Base-by-base conservation (phyloP, 2,113 vertebrate genomes). In the Melanocharis versteri region DNA sequence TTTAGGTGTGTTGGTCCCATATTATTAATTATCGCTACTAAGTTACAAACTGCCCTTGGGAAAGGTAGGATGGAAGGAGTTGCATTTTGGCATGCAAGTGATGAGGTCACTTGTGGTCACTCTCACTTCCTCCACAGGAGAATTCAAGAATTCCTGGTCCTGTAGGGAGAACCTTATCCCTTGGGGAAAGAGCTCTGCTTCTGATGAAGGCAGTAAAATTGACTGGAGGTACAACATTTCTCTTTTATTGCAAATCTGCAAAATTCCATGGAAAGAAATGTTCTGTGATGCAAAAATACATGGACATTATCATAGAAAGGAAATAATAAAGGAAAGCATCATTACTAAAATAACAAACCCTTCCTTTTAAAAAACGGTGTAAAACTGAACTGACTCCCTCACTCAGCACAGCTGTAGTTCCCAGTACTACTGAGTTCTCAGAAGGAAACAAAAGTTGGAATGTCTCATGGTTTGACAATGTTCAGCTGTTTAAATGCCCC, bases 401-500 rank as follows among this genome's bases (percentile, higher is more conserved):
- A 31, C 17, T 57, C 40, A 76, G 48, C 66, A 83, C 90, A 97
- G 78, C 70, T 96, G 71, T 24, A 77, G 31, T 35, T 94, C 58
- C n/a, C 60, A 89, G 39, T 51, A 78, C 42, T 64, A 58, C 33
- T 48, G 61, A 37, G 65, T 76, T 78, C 87, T 91, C 91, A 84
- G 64, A 92, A 85, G 40, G 61, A 90, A 95, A 70, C 17, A 86
- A 7, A 87, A 84, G 64, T 75, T 87, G 75, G 42, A 91, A 78
- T 40, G n/a, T 11, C 62, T 95, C 53, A 64, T 13, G 7, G 39
- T 72, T 56, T 57, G 45, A 70, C 80, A 77, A 58, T 48, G 45
- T 78, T 92, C 72, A 75, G 85, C 56, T 88, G 31, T n/a, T 82
- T 89, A 82, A 93, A 78, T 92, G 69, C 72, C 71, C 86, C 86